Base-by-base conservation (phyloP, 2,888 invertebrate genomes). In the Tetrapedia diversipes region DNA sequence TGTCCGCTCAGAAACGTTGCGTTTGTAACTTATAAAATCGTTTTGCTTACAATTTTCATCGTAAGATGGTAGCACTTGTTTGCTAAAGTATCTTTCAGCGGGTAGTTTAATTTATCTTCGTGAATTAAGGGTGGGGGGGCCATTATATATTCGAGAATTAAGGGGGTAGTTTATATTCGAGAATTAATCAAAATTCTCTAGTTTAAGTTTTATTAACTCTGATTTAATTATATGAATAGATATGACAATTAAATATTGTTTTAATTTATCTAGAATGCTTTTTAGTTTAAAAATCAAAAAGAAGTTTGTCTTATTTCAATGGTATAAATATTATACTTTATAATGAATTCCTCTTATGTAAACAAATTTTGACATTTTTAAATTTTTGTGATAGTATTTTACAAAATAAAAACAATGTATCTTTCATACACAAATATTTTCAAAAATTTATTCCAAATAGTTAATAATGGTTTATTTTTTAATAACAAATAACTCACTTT, bases 1-100 rank as follows among this genome's bases (percentile, higher is more conserved):
- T 71, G 83, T 84, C 79, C 84, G 77, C 74, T 84, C 73, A 49
- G 59, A 67, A 65, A 64, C 69, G 70, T 68, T 67, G 66, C 66
- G 39, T 74, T 67, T 60, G 70, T 67, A 47, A 56, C 66, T 45
- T 54, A 29, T 24, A n/a, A 57, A 49, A 65, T 34, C 22, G n/a
- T 14, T 65, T 57, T 45, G 19, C 37, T 56, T 68, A 1, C 24
- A n/a, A 14, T 32, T 37, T 27, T 0, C 19, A 22, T 51, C 68
- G 77, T 65, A 51, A 75, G 80, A 80, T 81, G 81, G 74, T 47
- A 64, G 39, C 67, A 69, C 19, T 14, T 29, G 57, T 41, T 29
- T 49, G n/a, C 19, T 61, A 11, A 7, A 61, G 39, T n/a, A 29
- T 19, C 10, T 11, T 37, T 6, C 16, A 60, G 37, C 68, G 64